Conservation (phyloP, 2,888 invertebrate species). For the Busseola fusca region DNA sequence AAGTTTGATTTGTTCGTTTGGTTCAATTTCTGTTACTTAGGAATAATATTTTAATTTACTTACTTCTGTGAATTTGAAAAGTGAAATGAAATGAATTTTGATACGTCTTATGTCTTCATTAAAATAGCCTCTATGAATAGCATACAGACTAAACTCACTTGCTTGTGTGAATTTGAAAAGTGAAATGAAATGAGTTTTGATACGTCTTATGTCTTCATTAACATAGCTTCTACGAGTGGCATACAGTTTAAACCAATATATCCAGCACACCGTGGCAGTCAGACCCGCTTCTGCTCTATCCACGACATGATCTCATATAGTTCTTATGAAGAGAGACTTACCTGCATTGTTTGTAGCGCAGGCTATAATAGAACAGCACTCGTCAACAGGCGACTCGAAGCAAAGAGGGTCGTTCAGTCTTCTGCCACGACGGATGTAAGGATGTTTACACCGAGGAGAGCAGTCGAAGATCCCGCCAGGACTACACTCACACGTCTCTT, state of each 20-base stretch:
- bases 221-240: no score
- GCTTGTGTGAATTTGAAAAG: no score
- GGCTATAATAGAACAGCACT: constrained; percentile 92
- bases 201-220: neutral
- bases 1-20: neutral
- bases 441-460: constrained; percentile 91
- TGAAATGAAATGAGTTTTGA: neutral
- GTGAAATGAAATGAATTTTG: neutral
- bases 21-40: neutral
- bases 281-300: neutral
- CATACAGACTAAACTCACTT: no score
- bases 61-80: no score
- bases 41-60: neutral
- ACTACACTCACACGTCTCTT: constrained; percentile 94
- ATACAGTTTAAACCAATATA: neutral
- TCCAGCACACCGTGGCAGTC: neutral
- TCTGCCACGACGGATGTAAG: constrained; percentile 91
- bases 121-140: no score
- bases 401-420: constrained; percentile 92
- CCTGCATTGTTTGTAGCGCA: constrained; percentile 90
- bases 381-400: constrained; percentile 91
- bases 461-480: constrained; percentile 92
- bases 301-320: neutral
- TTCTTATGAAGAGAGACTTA: constrained; percentile 47
- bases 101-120: neutral